These are phyloP conservation scores for Psittacula echo DNA, from an alignment of 2,797 vertebrate genomes.

Conservation along the genomic window DNA sequence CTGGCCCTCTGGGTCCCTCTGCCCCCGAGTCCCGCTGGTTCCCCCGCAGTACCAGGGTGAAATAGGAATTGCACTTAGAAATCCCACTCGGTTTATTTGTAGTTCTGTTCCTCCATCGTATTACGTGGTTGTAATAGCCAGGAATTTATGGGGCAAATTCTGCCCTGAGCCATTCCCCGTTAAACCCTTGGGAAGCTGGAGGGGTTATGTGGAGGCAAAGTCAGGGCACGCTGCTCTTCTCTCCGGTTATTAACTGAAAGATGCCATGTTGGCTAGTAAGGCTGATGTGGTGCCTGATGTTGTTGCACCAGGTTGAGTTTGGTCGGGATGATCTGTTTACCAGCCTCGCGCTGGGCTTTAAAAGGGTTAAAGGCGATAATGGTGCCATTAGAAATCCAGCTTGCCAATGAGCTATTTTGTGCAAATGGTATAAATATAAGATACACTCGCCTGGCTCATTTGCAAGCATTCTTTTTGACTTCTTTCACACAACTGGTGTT, in stretches of 20 bases:
- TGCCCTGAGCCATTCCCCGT: neutral
- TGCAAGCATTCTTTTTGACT: conserved; percentile 80
- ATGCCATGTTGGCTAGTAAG: neutral
- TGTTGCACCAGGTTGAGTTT: neutral
- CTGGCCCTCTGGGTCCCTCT: neutral
- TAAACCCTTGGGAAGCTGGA: neutral
- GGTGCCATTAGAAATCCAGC: conserved; percentile 62
- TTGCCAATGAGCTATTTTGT: conserved; percentile 68
- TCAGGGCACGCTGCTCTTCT: rapidly evolving
- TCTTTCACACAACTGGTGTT: conserved; percentile 89
- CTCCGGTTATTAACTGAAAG: neutral
- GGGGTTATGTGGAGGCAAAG: neutral
- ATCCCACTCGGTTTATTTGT: neutral
- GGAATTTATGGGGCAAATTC: neutral
- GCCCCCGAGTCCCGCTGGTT: neutral
- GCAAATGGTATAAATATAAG: conserved; percentile 72
- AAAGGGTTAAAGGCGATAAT: conserved; percentile 51
- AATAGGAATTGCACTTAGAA: neutral
- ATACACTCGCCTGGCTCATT: conserved; percentile 77
- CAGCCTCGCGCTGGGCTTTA: neutral
- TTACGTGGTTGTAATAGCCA: neutral
- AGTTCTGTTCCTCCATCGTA: neutral
- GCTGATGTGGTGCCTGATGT: neutral
- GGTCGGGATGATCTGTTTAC: neutral
- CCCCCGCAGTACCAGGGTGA: neutral